phyloP scores from a whole-genome alignment of 2,888 invertebrate genomes.

The Heliconius charithonia region DNA sequence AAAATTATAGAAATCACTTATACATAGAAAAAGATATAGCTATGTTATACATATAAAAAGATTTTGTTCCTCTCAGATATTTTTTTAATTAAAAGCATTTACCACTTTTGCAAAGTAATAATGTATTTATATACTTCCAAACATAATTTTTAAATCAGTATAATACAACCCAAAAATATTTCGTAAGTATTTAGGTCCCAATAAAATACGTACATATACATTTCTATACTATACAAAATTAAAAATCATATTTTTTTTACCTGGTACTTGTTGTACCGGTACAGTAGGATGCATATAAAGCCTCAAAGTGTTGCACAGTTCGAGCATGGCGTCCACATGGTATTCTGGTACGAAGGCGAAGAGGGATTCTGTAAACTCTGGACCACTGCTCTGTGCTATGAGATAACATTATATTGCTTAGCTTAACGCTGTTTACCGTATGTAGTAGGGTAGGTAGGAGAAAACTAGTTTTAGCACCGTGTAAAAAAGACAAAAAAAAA shows the following conservation, averaged over 20 bases:
- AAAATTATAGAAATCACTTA: too few relatives aligned
- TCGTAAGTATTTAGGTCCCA: too few relatives aligned
- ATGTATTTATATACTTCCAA: too few relatives aligned
- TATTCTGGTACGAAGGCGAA: conserved; percentile 90
- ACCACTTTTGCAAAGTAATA: too few relatives aligned
- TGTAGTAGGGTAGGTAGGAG: not conserved
- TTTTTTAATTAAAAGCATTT: too few relatives aligned
- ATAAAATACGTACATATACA: not conserved
- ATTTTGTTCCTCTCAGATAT: too few relatives aligned
- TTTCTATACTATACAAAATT: not conserved
- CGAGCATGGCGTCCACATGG: conserved; percentile 87
- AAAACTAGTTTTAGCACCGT: not conserved
- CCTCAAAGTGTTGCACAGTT: conserved; percentile 85
- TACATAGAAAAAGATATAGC: too few relatives aligned
- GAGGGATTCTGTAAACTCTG: conserved; percentile 71
- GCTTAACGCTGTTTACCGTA: not conserved
- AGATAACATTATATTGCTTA: not conserved
- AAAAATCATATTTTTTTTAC: conserved; percentile 49
- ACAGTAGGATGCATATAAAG: conserved; percentile 87
- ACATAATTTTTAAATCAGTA: too few relatives aligned
- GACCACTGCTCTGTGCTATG: conserved; percentile 42
- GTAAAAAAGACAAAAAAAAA: not conserved
- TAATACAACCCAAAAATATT: too few relatives aligned
- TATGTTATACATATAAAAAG: too few relatives aligned
- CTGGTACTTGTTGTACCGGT: conserved; percentile 79